These are phyloP conservation scores for Acipenser ruthenus DNA, from an alignment of 2,797 vertebrate species.

Conservation along the genomic window DNA sequence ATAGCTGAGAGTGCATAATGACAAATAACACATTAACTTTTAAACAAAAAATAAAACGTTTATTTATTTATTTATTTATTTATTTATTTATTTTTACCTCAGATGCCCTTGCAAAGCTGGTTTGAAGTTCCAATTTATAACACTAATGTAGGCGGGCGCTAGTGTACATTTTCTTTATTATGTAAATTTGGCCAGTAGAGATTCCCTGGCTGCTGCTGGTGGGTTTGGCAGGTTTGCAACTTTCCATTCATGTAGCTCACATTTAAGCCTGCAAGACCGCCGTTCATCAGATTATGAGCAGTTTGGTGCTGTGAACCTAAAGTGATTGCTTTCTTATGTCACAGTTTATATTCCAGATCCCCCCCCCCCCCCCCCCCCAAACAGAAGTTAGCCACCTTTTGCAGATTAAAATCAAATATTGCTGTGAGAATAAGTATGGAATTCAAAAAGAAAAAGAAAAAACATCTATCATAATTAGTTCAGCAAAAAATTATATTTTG, in stretches of 20 bases:
- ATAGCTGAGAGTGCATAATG: conserved; percentile 62
- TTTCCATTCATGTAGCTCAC: conserved; percentile 57
- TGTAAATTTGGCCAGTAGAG: conserved; percentile 61
- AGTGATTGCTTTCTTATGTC: conserved; percentile 4
- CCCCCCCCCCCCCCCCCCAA: too few relatives aligned
- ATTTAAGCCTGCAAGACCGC: conserved; percentile 30
- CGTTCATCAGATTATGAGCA: conserved; percentile 18
- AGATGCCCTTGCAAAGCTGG: conserved; percentile 41
- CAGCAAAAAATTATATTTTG: too few relatives aligned
- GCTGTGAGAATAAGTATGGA: too few relatives aligned
- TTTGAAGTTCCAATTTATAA: conserved; percentile 37
- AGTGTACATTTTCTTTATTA: conserved; percentile 60
- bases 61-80: conserved; percentile 24
- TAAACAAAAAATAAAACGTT: conserved; percentile 41
- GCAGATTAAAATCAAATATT: too few relatives aligned
- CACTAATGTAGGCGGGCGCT: conserved; percentile 42
- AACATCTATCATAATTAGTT: too few relatives aligned
- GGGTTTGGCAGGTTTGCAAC: conserved; percentile 65
- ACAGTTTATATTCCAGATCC: neutral
- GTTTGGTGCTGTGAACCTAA: conserved; percentile 6
- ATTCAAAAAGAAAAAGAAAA: too few relatives aligned
- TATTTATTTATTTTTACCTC: conserved; percentile 10
- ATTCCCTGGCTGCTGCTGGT: conserved; percentile 56
- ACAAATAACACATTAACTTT: conserved; percentile 45
- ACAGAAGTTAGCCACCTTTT: too few relatives aligned